These are phyloP conservation scores for Parazoanthus darwini DNA, from an alignment of 92 coral and sea anemone genomes.

Conservation along the genomic window DNA sequence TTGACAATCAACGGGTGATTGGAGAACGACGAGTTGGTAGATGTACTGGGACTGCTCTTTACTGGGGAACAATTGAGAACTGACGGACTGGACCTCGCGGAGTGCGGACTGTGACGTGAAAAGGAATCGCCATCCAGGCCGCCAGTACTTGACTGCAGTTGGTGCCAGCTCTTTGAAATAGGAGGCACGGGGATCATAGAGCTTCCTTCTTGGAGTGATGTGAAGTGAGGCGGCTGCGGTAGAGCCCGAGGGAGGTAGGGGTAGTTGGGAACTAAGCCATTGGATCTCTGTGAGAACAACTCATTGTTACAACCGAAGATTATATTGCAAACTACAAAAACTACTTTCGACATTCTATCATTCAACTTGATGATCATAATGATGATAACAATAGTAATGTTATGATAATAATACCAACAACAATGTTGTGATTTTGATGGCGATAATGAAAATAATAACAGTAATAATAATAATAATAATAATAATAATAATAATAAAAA, in stretches of 20 bases:
- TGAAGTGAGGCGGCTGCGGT: background rate
- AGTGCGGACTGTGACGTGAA: slow-evolving; percentile 2
- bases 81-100: slow-evolving; percentile 17
- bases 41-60: background rate
- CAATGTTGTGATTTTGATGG: no score
- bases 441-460: background rate
- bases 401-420: background rate
- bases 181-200: background rate
- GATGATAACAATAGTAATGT: background rate
- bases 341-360: no score
- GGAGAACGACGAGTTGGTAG: background rate
- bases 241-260: background rate
- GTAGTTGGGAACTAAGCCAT: background rate
- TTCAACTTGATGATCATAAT: no score
- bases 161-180: background rate
- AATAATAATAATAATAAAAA: no score
- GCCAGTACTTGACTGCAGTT: background rate
- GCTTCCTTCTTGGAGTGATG: background rate
- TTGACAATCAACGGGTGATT: slow-evolving; percentile 26
- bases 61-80: background rate
- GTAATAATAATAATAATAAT: background rate
- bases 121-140: background rate
- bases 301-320: no score
- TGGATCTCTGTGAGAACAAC: background rate
- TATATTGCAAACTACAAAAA: no score